Evolutionary conservation across 2,797 vertebrate species (phyloP), one percentile per base, ranked within the genome.

Genomic region (Enteromius unitaeniatus): DNA sequence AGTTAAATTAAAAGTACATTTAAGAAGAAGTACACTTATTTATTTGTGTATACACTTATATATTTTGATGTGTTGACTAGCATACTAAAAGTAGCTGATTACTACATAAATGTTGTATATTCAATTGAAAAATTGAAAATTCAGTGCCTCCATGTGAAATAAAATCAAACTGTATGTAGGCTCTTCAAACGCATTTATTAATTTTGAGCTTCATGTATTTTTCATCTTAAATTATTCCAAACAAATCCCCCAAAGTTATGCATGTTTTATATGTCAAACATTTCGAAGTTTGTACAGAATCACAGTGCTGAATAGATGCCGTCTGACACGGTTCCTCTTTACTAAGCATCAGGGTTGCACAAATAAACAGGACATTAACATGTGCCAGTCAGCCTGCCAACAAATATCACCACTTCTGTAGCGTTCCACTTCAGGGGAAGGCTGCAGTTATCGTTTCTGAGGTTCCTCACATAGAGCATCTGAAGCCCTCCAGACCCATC

Each of bases 381-480:
- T 80, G 53, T 1, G 37, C 40, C 74, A 62, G 74, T 84, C 74
- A 75, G 73, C 53, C 64, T 51, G 81, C 76, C 81, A 81, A 69
- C 37, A 58, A 34, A 70, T 19, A 78, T 69, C 65, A 64, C 62
- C 15, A 13, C 60, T 75, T 84, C 70, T 83, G 79, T 28, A 40
- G 13, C 62, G 3, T 67, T 75, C 10, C n/a, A 55, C 65, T 65
- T 62, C 42, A 78, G 23, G 60, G 37, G 23, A 47, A 6, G 28
- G 45, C 82, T 86, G 37, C 62, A 82, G 85, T 87, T 77, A 77
- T 72, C 77, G 23, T 82, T 81, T 83, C 21, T 65, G 58, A 47
- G 75, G 69, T 65, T 68, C 31, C 49, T 17, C 11, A 7, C 26
- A 51, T 77, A 76, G 69, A 6, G 62, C 40, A 6, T 45, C 62